phyloP scores from a whole-genome alignment of 2,888 invertebrate genomes.

The Drosophila macrospina region DNA sequence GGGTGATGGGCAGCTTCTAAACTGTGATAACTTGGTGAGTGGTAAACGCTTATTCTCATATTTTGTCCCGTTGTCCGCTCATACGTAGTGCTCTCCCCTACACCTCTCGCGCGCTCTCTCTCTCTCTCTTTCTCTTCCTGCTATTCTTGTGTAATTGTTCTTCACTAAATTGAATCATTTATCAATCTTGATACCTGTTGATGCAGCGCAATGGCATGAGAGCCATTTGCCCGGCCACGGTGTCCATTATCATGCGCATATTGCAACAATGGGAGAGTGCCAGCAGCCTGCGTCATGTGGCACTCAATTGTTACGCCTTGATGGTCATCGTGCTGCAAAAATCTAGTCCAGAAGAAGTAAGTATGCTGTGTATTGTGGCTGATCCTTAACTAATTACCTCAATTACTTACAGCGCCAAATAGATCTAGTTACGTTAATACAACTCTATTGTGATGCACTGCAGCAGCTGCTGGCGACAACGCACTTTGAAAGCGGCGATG shows the following conservation, averaged over 20 bases:
- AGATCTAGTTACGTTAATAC: conserved; percentile 86
- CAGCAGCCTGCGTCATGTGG: conserved; percentile 84
- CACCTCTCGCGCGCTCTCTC: conserved; percentile 12
- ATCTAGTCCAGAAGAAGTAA: conserved; percentile 87
- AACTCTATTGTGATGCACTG: conserved; percentile 85
- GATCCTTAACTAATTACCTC: background rate
- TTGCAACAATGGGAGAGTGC: conserved; percentile 85
- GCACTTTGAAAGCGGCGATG: conserved; percentile 77
- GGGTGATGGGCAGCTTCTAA: conserved; percentile 84
- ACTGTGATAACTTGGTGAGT: conserved; percentile 86
- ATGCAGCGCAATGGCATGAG: conserved; percentile 87
- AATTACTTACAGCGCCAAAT: conserved; percentile 86
- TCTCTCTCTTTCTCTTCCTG: conserved; percentile 10
- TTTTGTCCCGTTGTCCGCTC: conserved; percentile 29
- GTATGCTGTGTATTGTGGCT: conserved; percentile 19
- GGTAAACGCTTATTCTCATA: conserved; percentile 54
- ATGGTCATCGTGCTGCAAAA: conserved; percentile 87
- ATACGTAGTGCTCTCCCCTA: background rate
- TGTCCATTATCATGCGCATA: conserved; percentile 87
- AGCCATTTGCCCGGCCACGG: conserved; percentile 88
- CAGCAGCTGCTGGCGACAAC: conserved; percentile 82
- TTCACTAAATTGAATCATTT: conserved; percentile 4
- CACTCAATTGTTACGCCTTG: conserved; percentile 86
- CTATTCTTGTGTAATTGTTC: background rate
- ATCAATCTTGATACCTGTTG: background rate